Evolutionary conservation across 2,888 invertebrate species (phyloP), one percentile per base, ranked within the genome.

Genomic region (Elegia similella): DNA sequence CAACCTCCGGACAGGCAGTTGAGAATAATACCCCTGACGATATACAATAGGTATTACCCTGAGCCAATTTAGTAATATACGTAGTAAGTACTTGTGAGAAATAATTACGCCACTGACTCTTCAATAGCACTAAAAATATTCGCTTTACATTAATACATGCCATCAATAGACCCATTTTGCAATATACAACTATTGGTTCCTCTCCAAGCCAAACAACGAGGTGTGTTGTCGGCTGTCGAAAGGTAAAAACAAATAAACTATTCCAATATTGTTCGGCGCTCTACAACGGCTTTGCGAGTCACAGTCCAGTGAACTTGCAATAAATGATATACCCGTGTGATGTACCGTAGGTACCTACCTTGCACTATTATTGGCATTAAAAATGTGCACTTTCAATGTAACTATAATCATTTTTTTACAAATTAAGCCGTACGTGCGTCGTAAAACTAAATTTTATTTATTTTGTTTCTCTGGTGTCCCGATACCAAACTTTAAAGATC

Each of bases 241-340:
- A 80, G 70, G 80, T 80, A 84, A 84, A 84, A 67, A 82, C 75
- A 78, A 80, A 82, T 78, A 80, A 80, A 79, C 78, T 78, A 79
- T 79, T 79, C 73, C 82, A 82, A 83, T 84, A 84, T 81, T 78
- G 82, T 75, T 73, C 76, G 73, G 67, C 66, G 65, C 67, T 72
- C 66, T 69, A 73, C 74, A 69, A 71, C 69, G 68, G 76, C 73
- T 75, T 78, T 72, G 65, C 67, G 63, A 42, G 52, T 53, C 53
- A 43, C 29, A 65, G 78, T 73, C 76, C 75, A 74, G 70, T 70
- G 80, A 67, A 67, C 72, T 70, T 68, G 71, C 72, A 75, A 76
- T 80, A 80, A 81, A 82, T 82, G 80, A 79, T 76, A 75, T 73
- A 29, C 42, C 17, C 15, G 7, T 34, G 47, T 30, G 30, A 29